Base-by-base conservation (phyloP, 1,140 invertebrate species). In the Andrena cerasifolii region DNA sequence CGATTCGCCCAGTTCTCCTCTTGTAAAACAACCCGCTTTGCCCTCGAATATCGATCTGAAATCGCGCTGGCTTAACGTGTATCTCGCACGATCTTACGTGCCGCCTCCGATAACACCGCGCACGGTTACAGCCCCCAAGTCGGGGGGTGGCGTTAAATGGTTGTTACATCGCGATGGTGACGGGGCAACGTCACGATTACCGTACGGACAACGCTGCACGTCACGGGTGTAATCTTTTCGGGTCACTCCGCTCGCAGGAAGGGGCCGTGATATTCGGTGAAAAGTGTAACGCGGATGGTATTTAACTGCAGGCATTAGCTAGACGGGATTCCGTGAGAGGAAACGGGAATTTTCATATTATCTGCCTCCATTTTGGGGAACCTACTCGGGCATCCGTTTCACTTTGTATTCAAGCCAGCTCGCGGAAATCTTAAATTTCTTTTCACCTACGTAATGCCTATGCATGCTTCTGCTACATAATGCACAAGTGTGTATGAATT, bases 311-410 rank as follows among this genome's bases (percentile, higher is more conserved):
- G 5, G 12, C 8, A n/a, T 26, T 54, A 68, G 16, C 28, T 18
- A 2, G 3, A 3, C 16, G 3, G 3, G 10, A 40, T 53, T n/a
- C 31, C 70, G 45, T 62, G 70, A 62, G 31, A 21, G 18, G 58
- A 28, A 36, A 53, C n/a, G n/a, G 16, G 70, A 63, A 73, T 63
- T 24, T 53, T 40, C 28, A 26, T 28, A 28, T 73, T 73, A 63
- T 33, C 54, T 63, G 0, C 21, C 14, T 40, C 24, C 33, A 26
- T 73, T 63, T 26, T 26, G 21, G 18, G 4, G 24, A n/a, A 28
- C 43, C 36, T 47, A 47, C 26, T 26, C 18, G 2, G 18, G 47
- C 16, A 16, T 1, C 6, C 18, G 21, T 18, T 61, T 62, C 18
- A 40, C 61, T 63, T 73, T 10, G 33, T 26, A 62, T 72, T 62